These are phyloP conservation scores for Pelochelys cantorii DNA, from an alignment of 2,797 vertebrate species.

Conservation along the genomic window DNA sequence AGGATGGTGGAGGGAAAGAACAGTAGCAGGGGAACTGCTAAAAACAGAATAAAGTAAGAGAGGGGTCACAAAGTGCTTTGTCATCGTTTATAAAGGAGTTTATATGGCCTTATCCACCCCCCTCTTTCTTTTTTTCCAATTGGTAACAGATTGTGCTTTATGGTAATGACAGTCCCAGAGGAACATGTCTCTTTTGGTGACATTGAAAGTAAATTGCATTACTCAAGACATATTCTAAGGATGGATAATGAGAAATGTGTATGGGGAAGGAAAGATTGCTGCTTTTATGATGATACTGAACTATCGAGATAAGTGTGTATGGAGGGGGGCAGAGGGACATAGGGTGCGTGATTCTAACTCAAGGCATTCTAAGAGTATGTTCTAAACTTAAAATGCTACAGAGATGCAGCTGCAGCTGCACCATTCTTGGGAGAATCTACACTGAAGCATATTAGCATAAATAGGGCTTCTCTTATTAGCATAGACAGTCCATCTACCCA, in stretches of 20 bases:
- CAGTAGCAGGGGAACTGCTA: neutral
- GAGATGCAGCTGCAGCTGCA: neutral
- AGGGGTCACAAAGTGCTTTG: constrained; percentile 9
- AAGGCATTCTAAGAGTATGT: neutral
- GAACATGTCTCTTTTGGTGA: constrained; percentile 75
- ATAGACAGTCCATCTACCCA: neutral
- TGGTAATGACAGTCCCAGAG: constrained; percentile 72
- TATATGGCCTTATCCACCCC: constrained; percentile 48
- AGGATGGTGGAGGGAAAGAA: neutral
- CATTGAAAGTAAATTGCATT: constrained; percentile 80
- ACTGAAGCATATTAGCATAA: neutral
- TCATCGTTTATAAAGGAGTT: constrained; percentile 66
- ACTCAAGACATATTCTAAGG: constrained; percentile 69
- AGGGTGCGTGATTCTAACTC: neutral
- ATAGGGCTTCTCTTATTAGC: neutral
- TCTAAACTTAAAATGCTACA: neutral
- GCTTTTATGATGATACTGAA: constrained; percentile 62
- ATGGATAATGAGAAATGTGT: constrained; percentile 73
- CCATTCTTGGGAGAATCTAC: neutral
- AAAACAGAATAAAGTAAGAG: neutral
- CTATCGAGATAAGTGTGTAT: neutral
- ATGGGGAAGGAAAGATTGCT: constrained; percentile 40
- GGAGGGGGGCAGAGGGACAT: neutral
- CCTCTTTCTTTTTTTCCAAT: neutral
- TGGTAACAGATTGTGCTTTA: constrained; percentile 78